These are phyloP conservation scores for Lates calcarifer DNA, from an alignment of 2,113 vertebrate species.

Conservation along the genomic window DNA sequence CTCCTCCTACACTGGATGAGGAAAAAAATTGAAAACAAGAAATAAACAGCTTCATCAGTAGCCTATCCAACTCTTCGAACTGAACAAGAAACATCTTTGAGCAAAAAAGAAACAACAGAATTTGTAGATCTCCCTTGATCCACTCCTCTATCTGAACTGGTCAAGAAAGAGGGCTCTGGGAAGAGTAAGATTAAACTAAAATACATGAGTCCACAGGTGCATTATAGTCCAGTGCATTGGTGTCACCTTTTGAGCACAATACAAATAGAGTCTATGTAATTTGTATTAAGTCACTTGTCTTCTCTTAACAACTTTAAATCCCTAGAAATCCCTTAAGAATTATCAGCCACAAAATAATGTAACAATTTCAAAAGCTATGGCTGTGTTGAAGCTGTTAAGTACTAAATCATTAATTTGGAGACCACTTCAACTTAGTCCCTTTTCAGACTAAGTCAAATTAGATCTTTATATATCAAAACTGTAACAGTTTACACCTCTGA, in stretches of 20 bases:
- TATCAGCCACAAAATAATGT: neutral
- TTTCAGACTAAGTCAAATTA: no score
- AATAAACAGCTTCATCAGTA: neutral
- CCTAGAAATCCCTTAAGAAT: no score
- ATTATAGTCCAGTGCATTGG: neutral
- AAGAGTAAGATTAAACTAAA: neutral
- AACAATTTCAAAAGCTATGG: neutral
- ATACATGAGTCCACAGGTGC: no score
- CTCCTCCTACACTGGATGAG: slow-evolving; percentile 22
- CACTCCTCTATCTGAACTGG: neutral
- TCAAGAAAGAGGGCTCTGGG: neutral
- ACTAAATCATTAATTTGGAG: no score
- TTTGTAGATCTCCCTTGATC: neutral
- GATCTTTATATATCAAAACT: neutral
- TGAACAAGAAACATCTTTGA: neutral
- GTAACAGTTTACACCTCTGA: neutral
- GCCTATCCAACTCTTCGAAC: neutral
- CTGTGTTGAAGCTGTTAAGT: neutral
- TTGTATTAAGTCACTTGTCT: no score
- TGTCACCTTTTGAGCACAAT: neutral
- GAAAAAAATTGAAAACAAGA: neutral
- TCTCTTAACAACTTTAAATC: no score
- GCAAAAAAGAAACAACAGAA: neutral
- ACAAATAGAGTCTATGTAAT: neutral
- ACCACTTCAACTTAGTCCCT: no score